phyloP scores from a whole-genome alignment of 2,888 invertebrate species.

The Diadegma fenestrale region DNA sequence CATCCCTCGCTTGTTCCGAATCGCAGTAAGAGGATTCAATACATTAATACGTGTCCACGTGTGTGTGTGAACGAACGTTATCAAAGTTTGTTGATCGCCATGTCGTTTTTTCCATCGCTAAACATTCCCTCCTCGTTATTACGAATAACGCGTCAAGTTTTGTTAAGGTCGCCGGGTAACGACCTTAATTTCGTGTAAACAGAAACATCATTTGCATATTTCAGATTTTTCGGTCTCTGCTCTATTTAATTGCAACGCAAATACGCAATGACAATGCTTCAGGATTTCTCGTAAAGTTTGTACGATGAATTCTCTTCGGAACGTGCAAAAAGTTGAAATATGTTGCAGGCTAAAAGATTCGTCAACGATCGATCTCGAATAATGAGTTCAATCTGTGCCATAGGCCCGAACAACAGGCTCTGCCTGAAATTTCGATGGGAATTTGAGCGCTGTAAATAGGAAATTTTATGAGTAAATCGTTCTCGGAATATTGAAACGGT shows the following conservation, averaged over 20 bases:
- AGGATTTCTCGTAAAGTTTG: not conserved
- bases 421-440: not conserved
- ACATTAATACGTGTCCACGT: not conserved
- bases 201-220: not conserved
- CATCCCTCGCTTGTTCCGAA: slow-evolving; percentile 13
- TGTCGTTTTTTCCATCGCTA: slow-evolving; percentile 14
- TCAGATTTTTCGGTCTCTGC: not conserved
- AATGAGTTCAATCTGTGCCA: not conserved
- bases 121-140: not conserved
- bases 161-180: not conserved
- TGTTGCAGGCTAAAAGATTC: not conserved
- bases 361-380: not conserved
- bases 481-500: not conserved
- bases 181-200: slow-evolving; percentile 9
- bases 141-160: not conserved
- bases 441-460: not conserved
- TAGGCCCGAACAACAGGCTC: not conserved
- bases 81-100: not conserved
- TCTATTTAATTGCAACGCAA: not conserved
- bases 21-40: slow-evolving; percentile 27
- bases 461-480: not conserved
- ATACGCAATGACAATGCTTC: not conserved
- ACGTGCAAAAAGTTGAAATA: not conserved
- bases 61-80: not conserved
- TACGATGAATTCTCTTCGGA: not conserved